A percentile compares a stretch with the other conserved stretches of the same genome.
Conservation (phyloP, 2,888 invertebrate genomes). For the Anthrax anthrax region DNA sequence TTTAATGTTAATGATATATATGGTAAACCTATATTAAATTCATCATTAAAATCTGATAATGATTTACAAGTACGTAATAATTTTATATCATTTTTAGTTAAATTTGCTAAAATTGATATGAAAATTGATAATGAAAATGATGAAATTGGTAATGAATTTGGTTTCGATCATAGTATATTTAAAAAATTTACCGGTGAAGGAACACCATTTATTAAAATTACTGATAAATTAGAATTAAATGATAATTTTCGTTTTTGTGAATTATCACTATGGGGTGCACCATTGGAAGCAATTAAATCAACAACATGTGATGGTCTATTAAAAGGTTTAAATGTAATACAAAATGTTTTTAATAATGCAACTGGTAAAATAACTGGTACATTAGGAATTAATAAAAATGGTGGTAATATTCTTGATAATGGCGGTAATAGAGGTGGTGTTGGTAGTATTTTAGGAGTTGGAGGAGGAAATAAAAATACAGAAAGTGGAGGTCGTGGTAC, state of each 20-base stretch:
- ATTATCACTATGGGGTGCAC: constrained; percentile 26
- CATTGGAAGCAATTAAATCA: constrained; percentile 21
- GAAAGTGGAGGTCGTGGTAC: neutral
- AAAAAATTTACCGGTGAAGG: constrained; percentile 31
- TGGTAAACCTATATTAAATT: constrained; percentile 39
- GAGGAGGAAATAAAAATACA: too few relatives aligned
- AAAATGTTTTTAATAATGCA: neutral
- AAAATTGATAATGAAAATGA: constrained; percentile 23
- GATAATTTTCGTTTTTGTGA: constrained; percentile 36
- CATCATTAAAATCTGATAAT: constrained; percentile 33
- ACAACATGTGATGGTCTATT: constrained; percentile 24
- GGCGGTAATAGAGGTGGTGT: neutral
- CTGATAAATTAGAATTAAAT: constrained; percentile 33
- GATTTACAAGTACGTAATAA: constrained; percentile 50
- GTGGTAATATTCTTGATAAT: neutral
- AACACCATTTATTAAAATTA: constrained; percentile 42
- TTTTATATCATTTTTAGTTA: constrained; percentile 49
- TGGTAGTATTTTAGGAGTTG: neutral
- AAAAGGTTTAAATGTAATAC: constrained; percentile 12
- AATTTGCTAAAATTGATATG: constrained; percentile 43
- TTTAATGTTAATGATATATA: constrained; percentile 50
- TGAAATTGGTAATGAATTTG: constrained; percentile 3
- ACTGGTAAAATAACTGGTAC: neutral
- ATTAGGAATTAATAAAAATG: neutral
- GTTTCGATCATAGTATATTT: constrained; percentile 19